Base-by-base conservation (phyloP, 2,888 invertebrate genomes). In the Agrotis exclamationis region DNA sequence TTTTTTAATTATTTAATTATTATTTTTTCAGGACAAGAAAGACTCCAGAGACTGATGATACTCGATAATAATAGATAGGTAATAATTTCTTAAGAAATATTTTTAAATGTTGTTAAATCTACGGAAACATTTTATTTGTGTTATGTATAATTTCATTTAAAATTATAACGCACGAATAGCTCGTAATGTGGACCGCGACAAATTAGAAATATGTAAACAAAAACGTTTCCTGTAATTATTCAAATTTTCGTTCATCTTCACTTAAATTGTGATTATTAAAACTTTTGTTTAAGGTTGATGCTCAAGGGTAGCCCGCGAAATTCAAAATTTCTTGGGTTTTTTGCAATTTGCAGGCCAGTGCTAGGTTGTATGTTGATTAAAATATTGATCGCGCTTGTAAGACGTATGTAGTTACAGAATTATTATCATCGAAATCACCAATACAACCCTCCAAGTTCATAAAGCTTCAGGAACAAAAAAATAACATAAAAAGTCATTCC, bases 11-110 rank as follows among this genome's bases (percentile, higher is more conserved):
- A 39, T 11, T 9, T 33, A 39, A 39, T 39, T 58, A 45, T 70
- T 66, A n/a, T 76, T 11, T 14, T 81, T 82, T 51, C 33, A 82
- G 78, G 62, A 44, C 78, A 63, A 62, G 66, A 24, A 0, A 65
- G 57, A 58, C 69, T 76, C 14, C 47, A 81, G 58, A 79, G 54
- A 51, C 33, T 80, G 47, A 63, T 78, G 70, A 62, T 67, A 53
- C 67, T 82, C 47, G 56, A 79, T 65, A n/a, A 56, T 22, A 54
- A 76, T 39, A 24, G 77, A 48, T 69, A 58, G 48, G 7, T 45
- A 0, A 68, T n/a, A 18, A 6, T 14, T 13, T 22, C 18, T 13
- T 59, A 48, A 24, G 33, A 56, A 44, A 45, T 22, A 18, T 6
- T n/a, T 39, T 44, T 2, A 16, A 18, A 28, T 45, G 14, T 44